phyloP scores from a whole-genome alignment of 2,113 vertebrate species.

The Hippolais icterina region DNA sequence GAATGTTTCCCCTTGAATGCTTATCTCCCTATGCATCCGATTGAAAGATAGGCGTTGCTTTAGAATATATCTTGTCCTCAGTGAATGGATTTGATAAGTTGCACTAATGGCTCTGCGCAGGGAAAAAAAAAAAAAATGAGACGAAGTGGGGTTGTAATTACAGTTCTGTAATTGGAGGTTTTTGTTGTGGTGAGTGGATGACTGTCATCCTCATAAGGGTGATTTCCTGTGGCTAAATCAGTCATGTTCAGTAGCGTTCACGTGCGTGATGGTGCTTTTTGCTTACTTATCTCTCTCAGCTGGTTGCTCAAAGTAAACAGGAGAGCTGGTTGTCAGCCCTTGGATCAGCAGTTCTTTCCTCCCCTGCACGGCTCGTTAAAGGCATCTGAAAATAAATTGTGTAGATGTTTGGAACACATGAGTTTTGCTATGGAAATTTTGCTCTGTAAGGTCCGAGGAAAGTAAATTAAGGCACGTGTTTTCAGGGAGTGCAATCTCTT shows the following conservation, averaged over 20 bases:
- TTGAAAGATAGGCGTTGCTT: background rate
- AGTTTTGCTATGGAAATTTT: background rate
- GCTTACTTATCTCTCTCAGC: background rate
- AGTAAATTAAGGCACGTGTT: background rate
- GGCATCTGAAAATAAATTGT: background rate
- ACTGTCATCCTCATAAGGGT: background rate
- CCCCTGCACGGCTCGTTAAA: background rate
- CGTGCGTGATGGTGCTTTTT: fast-evolving
- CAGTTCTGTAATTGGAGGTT: background rate
- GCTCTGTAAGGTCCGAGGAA: background rate
- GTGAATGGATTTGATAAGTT: background rate
- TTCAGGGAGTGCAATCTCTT: background rate
- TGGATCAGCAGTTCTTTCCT: background rate
- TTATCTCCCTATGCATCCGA: background rate
- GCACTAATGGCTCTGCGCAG: background rate
- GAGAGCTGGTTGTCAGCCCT: background rate
- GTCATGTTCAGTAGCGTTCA: background rate
- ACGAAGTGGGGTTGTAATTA: background rate
- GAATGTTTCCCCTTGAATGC: background rate
- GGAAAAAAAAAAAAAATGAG: background rate
- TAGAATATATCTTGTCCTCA: background rate
- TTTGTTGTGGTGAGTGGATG: background rate
- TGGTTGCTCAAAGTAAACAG: background rate
- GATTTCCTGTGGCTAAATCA: background rate
- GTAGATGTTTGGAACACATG: background rate